Evolutionary conservation across 2,113 vertebrate genomes (phyloP).

Genomic region (Pedionomus torquatus): DNA sequence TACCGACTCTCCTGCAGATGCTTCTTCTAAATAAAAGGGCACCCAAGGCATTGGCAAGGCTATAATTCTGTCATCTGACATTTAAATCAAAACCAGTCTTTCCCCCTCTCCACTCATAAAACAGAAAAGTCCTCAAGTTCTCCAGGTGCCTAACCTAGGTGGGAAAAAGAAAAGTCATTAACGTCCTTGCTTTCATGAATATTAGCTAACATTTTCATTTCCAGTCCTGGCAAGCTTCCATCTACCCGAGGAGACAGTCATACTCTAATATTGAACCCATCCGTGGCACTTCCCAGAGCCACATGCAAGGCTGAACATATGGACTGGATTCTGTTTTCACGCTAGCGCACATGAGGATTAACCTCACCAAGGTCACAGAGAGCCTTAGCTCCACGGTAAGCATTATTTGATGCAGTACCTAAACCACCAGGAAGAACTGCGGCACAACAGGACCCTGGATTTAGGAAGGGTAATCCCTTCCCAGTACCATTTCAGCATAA

Average conservation of each 20-base stretch:
- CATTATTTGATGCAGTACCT: background rate
- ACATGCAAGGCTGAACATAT: slow-evolving; percentile 21
- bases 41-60: background rate
- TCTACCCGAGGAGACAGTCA: background rate
- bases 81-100: slow-evolving; percentile 49
- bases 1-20: background rate
- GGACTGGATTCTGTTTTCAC: background rate
- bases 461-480: background rate
- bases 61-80: slow-evolving; percentile 37
- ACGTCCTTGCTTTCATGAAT: slow-evolving; percentile 1
- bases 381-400: background rate
- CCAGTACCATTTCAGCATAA: background rate
- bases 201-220: background rate
- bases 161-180: background rate
- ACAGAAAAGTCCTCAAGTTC: background rate
- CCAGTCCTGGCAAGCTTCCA: slow-evolving; percentile 9
- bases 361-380: slow-evolving; percentile 20
- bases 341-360: background rate
- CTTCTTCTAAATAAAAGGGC: slow-evolving; percentile 32
- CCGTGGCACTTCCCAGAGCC: background rate
- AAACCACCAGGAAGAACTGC: background rate
- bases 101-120: background rate
- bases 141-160: background rate
- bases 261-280: background rate
- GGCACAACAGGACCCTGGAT: background rate